Base-by-base conservation (phyloP, 2,888 invertebrate species). In the Hyalella azteca region DNA sequence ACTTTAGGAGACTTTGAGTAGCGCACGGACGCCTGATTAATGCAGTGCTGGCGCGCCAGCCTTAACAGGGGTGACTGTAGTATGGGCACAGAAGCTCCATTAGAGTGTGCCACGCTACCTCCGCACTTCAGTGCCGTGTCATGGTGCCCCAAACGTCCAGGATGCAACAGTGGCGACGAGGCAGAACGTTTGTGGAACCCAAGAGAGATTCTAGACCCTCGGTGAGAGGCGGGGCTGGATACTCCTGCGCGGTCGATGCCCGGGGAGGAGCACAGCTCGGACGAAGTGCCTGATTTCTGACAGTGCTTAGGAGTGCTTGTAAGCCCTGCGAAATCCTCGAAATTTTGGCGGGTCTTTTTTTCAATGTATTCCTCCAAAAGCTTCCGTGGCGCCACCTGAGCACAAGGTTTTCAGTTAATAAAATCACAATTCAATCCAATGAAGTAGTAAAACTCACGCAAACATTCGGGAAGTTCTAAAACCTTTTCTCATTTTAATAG, bases 81-180 rank as follows among this genome's bases (percentile, higher is more conserved):
- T 19, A 82, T 50, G 19, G 82, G 84, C n/a, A 84, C 81, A 3
- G 82, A 81, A 15, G 84, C 84, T n/a, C 83, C 83, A 66, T 83
- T 83, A 73, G 76, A 75, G 26, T 79, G 79, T 13, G 78, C 73
- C 2, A 81, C 73, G 22, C 79, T 78, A 15, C 81, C 81, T 26
- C 54, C 54, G 4, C 54, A 54, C 54, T 54, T 54, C 1, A 54
- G 26, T 29, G 29, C 49, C n/a, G 81, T 60, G 39, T 83, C 81
- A 39, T 83, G 81, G 79, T 81, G 81, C 39, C 81, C 81, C 32
- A 84, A 77, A n/a, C 82, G 73, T 26, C 84, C 84, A n/a, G 81
- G 84, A 49, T 84, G 82, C 7, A 82, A 66, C 26, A 84, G 41
- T 3, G 81, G 82, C 0, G 84, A 84, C 11, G 79, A 79, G 48